Evolutionary conservation across 2,888 invertebrate species (phyloP), one percentile per base, ranked within the genome.

Genomic region (Eledone cirrhosa): DNA sequence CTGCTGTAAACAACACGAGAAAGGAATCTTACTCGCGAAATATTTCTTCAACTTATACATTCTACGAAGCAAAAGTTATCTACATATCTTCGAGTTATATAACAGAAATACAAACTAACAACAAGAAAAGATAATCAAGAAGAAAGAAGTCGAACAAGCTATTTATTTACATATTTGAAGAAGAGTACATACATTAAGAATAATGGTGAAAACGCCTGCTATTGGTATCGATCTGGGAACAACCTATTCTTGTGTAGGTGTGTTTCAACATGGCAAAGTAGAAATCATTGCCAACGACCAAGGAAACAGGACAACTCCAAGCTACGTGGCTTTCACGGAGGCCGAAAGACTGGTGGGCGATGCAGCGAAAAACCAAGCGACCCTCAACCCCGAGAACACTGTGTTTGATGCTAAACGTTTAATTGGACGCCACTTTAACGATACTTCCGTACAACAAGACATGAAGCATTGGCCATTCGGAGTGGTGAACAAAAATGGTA

Each of bases 201-300:
- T 1, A 48, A 76, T 48, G 48, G 76, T 48, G 13, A 84, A 82
- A 80, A 83, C 82, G 48, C 87, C 89, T 75, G 91, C 91, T 81
- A 95, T 97, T 90, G 97, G 97, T 93, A 96, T 97, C 92, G 96
- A 96, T 91, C 92, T 96, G 86, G 96, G 96, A 78, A 96, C 96
- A 80, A 96, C 95, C 14, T 96, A 94, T 91, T 96, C 95, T 79
- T 90, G 90, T 83, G 89, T 90, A 11, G 90, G 87, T 24, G 88
- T 86, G 48, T 92, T 92, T 86, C 90, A 90, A 85, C 90, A 92
- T 82, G 92, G 92, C 47, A 92, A 92, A 85, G 92, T 92, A 74
- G 92, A 92, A 83, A 92, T 92, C 79, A 91, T 92, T 80, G 92
- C 91, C 80, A 92, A 92, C 83, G 92, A 92, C 81, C 92, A 92